phyloP scores from a whole-genome alignment of 2,797 vertebrate genomes.

The Silurus aristotelis region DNA sequence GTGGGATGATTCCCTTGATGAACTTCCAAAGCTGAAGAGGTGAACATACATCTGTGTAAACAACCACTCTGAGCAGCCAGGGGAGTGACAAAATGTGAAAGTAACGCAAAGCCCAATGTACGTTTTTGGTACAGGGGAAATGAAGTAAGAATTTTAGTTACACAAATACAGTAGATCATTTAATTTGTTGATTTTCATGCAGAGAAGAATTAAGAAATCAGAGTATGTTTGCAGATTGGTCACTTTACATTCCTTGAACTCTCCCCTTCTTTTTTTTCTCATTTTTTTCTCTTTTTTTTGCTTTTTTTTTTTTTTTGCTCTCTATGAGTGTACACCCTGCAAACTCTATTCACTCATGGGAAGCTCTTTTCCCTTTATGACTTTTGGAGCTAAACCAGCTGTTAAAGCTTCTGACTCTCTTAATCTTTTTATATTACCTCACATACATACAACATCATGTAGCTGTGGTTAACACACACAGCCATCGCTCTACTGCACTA shows the following conservation, averaged over 20 bases:
- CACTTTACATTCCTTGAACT: slow-evolving; percentile 45
- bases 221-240: slow-evolving; percentile 63
- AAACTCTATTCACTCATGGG: slow-evolving; percentile 28
- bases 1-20: slow-evolving; percentile 59
- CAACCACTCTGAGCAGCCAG: slow-evolving; percentile 64
- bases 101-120: slow-evolving; percentile 51
- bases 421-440: slow-evolving; percentile 24
- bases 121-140: slow-evolving; percentile 42
- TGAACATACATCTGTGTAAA: slow-evolving; percentile 77
- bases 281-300: background rate
- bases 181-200: slow-evolving; percentile 62
- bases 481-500: background rate
- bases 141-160: slow-evolving; percentile 41
- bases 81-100: slow-evolving; percentile 55
- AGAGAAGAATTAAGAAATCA: slow-evolving; percentile 57
- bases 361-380: slow-evolving; percentile 56
- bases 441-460: background rate
- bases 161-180: slow-evolving; percentile 42
- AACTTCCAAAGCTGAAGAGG: slow-evolving; percentile 58
- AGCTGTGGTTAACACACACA: background rate
- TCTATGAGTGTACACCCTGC: slow-evolving; percentile 53
- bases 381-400: slow-evolving; percentile 60
- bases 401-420: slow-evolving; percentile 59
- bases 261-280: too few relatives aligned
- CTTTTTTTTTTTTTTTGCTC: slow-evolving; percentile 29